Base-by-base conservation (phyloP, 2,797 vertebrate species). In the Cryptoblepharus egeriae region DNA sequence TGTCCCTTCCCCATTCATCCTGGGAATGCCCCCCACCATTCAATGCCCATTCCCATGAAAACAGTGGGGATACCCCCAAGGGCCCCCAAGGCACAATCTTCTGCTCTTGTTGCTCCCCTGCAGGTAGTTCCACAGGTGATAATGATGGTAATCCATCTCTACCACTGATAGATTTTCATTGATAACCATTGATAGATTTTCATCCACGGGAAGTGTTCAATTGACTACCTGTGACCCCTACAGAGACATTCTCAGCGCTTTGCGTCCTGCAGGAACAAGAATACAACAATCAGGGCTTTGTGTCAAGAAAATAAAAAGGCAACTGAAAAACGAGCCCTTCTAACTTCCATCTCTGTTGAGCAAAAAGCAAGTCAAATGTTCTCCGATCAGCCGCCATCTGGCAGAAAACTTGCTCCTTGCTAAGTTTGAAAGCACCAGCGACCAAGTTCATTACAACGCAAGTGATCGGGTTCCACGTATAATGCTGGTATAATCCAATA, bases 401-500 rank as follows among this genome's bases (percentile, higher is more conserved):
- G 2, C 55, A 9, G 37, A 84, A 72, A 85, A 8, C 70, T 60
- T 3, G 0, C 52, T 88, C 52, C 49, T 52, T 90, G 88, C 0
- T 67, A 45, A 84, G 77, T 32, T 57, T 79, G 88, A 69, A 83
- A 42, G 77, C 71, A 85, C 64, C 67, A 83, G 77, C 52, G 74
- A 39, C 67, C 57, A 55, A 39, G 70, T 67, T 67, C 35, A 26
- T 3, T 24, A 68, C 35, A 11, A 55, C 35, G 6, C 4, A 77
- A 82, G 61, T 0, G 89, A 88, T 93, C 73, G 0, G 18, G 77
- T 93, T 94, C 87, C 88, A 11, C 64, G 90, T 90, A 58, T 81
- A 88, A 88, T 22, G 81, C 42, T 81, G 75, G 85, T 77, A 89
- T 90, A 92, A 82, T 89, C 85, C 87, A 88, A 84, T 57, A 78